Base-by-base conservation (phyloP, 2,797 vertebrate species). In the Crocodylus rhombifer region DNA sequence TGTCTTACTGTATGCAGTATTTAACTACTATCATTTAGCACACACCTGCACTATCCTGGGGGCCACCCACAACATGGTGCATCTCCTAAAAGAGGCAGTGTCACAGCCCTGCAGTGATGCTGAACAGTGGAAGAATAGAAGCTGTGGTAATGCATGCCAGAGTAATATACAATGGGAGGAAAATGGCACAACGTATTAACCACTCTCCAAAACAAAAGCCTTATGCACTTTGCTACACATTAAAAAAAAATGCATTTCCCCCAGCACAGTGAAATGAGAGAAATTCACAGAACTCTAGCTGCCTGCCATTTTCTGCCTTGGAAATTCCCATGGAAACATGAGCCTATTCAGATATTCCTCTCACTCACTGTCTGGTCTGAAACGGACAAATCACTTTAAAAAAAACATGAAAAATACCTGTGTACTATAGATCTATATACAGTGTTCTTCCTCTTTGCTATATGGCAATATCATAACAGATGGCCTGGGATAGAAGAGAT, bases 141-240 rank as follows among this genome's bases (percentile, higher is more conserved):
- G 91, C 51, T 64, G 89, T 33, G 75, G 62, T 33, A 94, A 84
- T 30, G 23, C 2, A 78, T 56, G 65, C 51, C 87, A 92, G 62
- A 76, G 60, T 77, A 86, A 86, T 42, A 95, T 58, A 80, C 65
- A 61, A 0, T 7, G 87, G 63, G 0, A 87, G 67, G 78, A 1
- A 90, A 58, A 91, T 4, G 2, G 73, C 14, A 82, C 33, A 90
- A 62, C 28, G 84, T 51, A 56, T 73, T 69, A 82, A 78, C 20
- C n/a, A 81, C 26, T 42, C 36, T 92, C n/a, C 60, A 63, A 21
- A 5, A 82, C 82, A 92, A 88, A 94, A 94, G 13, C 57, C 93
- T 83, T 82, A 18, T 2, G 7, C 25, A 63, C 71, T 73, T 61
- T 8, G 21, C 8, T 14, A 71, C 65, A 42, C 18, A 51, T 42